Conservation (phyloP, 2,888 invertebrate species). For the Acanthacorydalis orientalis region DNA sequence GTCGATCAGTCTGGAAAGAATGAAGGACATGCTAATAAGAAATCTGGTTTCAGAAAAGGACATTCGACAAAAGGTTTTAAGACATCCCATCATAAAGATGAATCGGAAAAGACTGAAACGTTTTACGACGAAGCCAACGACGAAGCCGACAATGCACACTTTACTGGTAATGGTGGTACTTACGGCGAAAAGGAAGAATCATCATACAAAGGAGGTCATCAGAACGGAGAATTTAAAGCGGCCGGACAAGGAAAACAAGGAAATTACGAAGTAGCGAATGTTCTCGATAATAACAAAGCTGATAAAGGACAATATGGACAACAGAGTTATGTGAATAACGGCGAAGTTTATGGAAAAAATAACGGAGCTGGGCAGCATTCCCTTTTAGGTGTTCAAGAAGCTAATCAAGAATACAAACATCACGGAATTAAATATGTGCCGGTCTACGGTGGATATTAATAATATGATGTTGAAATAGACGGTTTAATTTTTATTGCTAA, state of each 20-base stretch:
- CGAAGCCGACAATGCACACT: conserved; percentile 39
- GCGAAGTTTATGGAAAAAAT: conserved; percentile 37
- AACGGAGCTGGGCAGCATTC: conserved; percentile 43
- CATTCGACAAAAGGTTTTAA: conserved; percentile 50
- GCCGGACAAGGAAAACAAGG: conserved; percentile 40
- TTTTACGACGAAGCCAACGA: conserved; percentile 49
- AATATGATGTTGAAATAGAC: background rate
- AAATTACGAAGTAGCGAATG: conserved; percentile 36
- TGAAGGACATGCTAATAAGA: conserved; percentile 35
- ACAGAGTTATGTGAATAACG: conserved; percentile 38
- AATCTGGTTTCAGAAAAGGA: conserved; percentile 43
- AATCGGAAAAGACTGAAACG: conserved; percentile 44
- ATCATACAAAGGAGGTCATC: conserved; percentile 40
- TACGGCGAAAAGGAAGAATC: conserved; percentile 39
- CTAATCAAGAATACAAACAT: conserved; percentile 36
- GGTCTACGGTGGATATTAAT: conserved; percentile 21
- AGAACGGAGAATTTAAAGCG: conserved; percentile 37
- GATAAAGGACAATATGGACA: conserved; percentile 43
- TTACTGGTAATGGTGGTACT: conserved; percentile 36
- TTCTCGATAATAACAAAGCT: conserved; percentile 37
- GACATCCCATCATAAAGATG: conserved; percentile 46
- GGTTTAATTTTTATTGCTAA: too few relatives aligned
- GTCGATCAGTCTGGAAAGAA: conserved; percentile 38
- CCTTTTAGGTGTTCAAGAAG: conserved; percentile 41
- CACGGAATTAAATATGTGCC: conserved; percentile 36